Evolutionary conservation across 37 sponge, comb jelly and placozoan genomes (phyloP).

Genomic region (Aplysina aerophoba): DNA sequence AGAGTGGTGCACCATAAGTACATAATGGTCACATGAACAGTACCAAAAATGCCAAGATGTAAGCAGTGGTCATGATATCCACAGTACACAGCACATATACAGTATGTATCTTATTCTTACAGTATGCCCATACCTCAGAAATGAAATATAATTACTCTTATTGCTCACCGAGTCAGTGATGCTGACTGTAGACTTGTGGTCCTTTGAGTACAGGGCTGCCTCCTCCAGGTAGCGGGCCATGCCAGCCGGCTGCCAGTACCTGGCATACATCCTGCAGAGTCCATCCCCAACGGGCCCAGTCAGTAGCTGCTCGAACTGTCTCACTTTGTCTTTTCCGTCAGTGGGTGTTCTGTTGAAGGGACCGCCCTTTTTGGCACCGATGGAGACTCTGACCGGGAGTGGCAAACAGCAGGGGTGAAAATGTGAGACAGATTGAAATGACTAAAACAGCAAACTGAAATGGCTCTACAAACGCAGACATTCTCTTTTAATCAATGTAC

Average conservation of each 20-base stretch:
- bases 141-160: no score
- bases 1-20: background rate
- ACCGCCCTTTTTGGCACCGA: conserved; percentile 3
- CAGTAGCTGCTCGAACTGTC: background rate
- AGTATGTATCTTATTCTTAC: no score
- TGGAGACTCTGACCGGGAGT: background rate
- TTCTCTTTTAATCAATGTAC: no score
- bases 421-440: no score
- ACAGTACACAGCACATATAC: background rate
- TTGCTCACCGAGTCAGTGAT: conserved; percentile 67
- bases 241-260: conserved; percentile 74
- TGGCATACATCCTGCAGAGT: conserved; percentile 63
- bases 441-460: no score
- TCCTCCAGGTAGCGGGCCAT: conserved; percentile 70
- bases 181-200: conserved; percentile 70
- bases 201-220: conserved; percentile 63
- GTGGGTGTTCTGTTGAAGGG: conserved; percentile 12
- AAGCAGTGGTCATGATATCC: background rate
- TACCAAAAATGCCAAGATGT: no score
- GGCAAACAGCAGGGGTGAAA: no score
- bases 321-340: background rate
- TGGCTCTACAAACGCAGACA: no score
- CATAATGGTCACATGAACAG: no score
- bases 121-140: no score
- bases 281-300: conserved; percentile 51